A percentile compares a stretch with the other conserved stretches of the same genome.
Conservation (phyloP, 2,113 vertebrate genomes). For the Ictidomys tridecemlineatus region DNA sequence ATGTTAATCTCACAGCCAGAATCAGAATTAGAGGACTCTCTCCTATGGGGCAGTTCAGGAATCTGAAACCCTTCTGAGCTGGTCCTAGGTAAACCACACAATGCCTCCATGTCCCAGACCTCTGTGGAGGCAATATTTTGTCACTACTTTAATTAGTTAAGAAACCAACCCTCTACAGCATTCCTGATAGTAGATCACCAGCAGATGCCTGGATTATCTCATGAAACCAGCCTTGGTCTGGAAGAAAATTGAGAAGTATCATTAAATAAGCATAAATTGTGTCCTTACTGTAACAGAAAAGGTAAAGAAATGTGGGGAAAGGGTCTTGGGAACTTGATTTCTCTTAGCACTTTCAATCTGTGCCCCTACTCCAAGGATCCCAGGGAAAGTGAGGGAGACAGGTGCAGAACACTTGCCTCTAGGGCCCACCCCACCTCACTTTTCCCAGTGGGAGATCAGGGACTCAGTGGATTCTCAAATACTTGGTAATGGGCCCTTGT, state of each 20-base stretch:
- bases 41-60: background rate
- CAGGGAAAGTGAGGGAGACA: background rate
- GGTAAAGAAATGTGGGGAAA: background rate
- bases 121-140: background rate
- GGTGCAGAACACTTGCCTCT: background rate
- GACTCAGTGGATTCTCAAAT: background rate
- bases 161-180: background rate
- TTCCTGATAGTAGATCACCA: background rate
- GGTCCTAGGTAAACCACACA: background rate
- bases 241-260: background rate
- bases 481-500: background rate
- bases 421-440: accelerated
- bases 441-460: background rate
- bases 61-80: background rate
- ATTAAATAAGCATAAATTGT: background rate
- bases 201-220: background rate
- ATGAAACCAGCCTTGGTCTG: background rate
- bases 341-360: background rate
- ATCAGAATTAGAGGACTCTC: background rate
- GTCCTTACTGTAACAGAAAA: background rate
- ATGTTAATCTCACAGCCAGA: background rate
- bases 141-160: background rate
- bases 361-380: background rate
- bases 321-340: background rate
- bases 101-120: background rate